A percentile compares a stretch with the other conserved stretches of the same genome.
phyloP scores from a whole-genome alignment of 2,888 invertebrate species.

The Frankliniella fusca region DNA sequence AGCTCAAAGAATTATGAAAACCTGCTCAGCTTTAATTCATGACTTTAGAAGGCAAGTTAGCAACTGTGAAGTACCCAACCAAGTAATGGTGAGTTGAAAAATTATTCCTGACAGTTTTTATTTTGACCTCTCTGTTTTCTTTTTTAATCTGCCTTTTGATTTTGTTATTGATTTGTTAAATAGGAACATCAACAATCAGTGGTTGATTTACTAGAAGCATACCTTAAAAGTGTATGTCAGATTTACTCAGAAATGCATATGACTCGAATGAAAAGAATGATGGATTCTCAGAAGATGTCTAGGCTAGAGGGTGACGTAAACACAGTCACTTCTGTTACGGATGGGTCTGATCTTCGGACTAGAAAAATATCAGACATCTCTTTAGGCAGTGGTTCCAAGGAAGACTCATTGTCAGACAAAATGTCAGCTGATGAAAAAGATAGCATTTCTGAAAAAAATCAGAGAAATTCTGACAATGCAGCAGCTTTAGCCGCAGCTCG shows the following conservation, averaged over 20 bases:
- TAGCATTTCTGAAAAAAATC: slow-evolving; percentile 27
- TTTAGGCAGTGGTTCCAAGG: slow-evolving; percentile 43
- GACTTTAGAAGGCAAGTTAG: slow-evolving; percentile 58
- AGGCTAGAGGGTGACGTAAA: slow-evolving; percentile 43
- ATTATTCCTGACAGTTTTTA: slow-evolving; percentile 26
- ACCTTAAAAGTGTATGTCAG: slow-evolving; percentile 79
- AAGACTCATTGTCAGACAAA: slow-evolving; percentile 38
- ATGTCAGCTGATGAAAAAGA: slow-evolving; percentile 28
- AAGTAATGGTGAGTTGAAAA: slow-evolving; percentile 31
- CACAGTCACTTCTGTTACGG: slow-evolving; percentile 31
- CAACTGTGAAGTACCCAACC: not conserved
- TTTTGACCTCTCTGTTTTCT: too few relatives aligned
- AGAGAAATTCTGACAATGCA: slow-evolving; percentile 32
- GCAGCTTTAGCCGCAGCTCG: slow-evolving; percentile 31
- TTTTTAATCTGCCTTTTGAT: not conserved
- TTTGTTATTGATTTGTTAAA: not conserved
- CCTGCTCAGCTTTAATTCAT: slow-evolving; percentile 70
- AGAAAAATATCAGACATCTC: slow-evolving; percentile 41
- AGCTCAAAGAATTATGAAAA: slow-evolving; percentile 77
- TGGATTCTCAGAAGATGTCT: slow-evolving; percentile 76
- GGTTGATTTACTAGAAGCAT: slow-evolving; percentile 68
- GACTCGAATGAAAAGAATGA: slow-evolving; percentile 74
- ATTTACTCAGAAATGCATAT: slow-evolving; percentile 86
- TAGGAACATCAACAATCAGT: slow-evolving; percentile 71
- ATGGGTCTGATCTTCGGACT: slow-evolving; percentile 42